phyloP scores from a whole-genome alignment of 2,888 invertebrate genomes.

The Parnassius mnemosyne region DNA sequence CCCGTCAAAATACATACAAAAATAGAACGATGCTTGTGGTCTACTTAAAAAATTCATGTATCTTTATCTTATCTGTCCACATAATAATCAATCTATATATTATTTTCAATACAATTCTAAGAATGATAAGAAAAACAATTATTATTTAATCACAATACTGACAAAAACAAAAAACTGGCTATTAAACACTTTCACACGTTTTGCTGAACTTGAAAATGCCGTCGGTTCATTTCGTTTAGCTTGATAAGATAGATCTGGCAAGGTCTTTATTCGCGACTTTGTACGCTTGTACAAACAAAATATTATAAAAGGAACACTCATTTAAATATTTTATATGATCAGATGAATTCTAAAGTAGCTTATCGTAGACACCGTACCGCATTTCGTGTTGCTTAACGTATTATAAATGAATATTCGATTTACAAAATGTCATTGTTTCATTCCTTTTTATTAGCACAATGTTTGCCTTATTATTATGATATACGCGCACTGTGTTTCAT shows the following conservation, averaged over 20 bases:
- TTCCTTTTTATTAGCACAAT: not conserved
- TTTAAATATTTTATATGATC: constrained; percentile 18
- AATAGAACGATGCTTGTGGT: not conserved
- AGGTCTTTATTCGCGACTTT: constrained; percentile 8
- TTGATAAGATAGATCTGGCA: not conserved
- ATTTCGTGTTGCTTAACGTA: not conserved
- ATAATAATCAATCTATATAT: not conserved
- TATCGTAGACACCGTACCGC: constrained; percentile 5
- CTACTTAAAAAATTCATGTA: not conserved
- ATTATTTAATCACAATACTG: not conserved
- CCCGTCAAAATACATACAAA: constrained; percentile 12
- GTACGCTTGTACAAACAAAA: constrained; percentile 8
- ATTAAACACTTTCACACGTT: constrained; percentile 4
- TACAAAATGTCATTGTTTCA: too few species aligned
- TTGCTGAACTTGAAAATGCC: not conserved
- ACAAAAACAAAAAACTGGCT: constrained; percentile 5
- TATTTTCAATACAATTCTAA: not conserved
- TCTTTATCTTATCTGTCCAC: too few species aligned
- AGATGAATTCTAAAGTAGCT: constrained; percentile 20
- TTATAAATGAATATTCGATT: not conserved
- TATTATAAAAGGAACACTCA: constrained; percentile 7
- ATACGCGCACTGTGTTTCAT: too few species aligned
- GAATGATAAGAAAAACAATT: not conserved
- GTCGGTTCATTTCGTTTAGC: too few species aligned
- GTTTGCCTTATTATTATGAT: too few species aligned